phyloP scores from a whole-genome alignment of 2,113 vertebrate genomes.

The Phaetusa simplex region DNA sequence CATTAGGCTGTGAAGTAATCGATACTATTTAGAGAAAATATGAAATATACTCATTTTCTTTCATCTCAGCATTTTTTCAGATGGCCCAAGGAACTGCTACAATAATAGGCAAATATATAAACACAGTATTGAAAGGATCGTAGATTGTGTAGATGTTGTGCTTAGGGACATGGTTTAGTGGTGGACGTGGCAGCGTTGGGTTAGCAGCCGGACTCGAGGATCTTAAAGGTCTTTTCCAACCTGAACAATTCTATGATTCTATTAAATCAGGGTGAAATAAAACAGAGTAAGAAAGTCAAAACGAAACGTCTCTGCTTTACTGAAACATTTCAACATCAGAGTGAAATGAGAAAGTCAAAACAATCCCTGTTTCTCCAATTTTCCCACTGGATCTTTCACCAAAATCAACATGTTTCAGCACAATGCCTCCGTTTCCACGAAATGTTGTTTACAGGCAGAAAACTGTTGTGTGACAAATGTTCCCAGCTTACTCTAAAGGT shows the following conservation, averaged over 20 bases:
- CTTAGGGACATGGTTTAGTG: neutral
- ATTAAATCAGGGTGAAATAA: slow-evolving; percentile 14
- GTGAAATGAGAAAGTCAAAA: slow-evolving; percentile 22
- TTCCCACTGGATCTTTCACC: neutral
- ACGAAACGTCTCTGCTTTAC: neutral
- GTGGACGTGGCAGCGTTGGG: neutral
- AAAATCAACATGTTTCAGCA: neutral
- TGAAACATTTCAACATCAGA: neutral
- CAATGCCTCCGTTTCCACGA: rapidly evolving
- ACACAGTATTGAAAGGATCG: neutral
- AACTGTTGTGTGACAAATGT: neutral
- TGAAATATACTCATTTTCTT: slow-evolving; percentile 29
- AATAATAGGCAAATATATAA: slow-evolving; percentile 1
- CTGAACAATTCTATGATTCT: neutral
- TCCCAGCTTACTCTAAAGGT: neutral
- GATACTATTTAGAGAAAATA: slow-evolving; percentile 23
- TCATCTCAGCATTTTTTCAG: slow-evolving; percentile 30
- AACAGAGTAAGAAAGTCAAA: slow-evolving; percentile 29
- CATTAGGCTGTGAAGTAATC: slow-evolving; percentile 28
- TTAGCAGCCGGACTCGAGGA: neutral
- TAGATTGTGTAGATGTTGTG: neutral
- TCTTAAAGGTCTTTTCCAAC: neutral
- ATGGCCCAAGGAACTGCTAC: neutral
- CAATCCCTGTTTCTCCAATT: neutral
- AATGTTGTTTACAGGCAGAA: neutral